Base-by-base conservation (phyloP, 2,113 vertebrate genomes). In the Pseudorasbora parva region DNA sequence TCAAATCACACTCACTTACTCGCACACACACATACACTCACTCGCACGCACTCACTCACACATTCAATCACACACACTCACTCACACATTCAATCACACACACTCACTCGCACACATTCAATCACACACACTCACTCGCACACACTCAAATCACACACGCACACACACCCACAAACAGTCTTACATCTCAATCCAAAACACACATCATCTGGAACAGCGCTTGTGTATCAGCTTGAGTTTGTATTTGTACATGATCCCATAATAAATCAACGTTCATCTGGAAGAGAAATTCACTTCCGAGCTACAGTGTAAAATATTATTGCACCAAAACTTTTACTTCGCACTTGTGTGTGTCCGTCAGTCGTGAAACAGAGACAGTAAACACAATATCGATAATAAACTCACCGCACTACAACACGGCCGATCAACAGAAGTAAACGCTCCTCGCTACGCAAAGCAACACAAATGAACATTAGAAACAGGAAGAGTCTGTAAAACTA, bases 201-300 rank as follows among this genome's bases (percentile, higher is more conserved):
- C 51, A 82, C 60, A 64, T 57, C 14, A 33, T 73, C 30, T 43
- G 71, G 10, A 69, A 78, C 47, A 17, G 8, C 1, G 23, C 41
- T 77, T 72, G 66, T 75, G 78, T n/a, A 51, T 81, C 15, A 81
- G 69, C 62, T 59, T 54, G 14, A 75, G 33, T 78, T 47, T 85
- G 80, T 86, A 75, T 86, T 64, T 60, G 51, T 71, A 57, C 74
- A 66, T 71, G n/a, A 59, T 33, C 71, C 45, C 60, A 41, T 64
- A 27, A 66, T 64, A 27, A 66, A 25, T 41, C 74, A 57, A 11
- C 15, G 4, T 27, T 51, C 51, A 45, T 62, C 41, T 64, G 76
- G 76, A 78, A 78, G 78, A 41, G 15, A 49, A 33, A 64, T 47
- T 15, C 6, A 17, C 59, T 30, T 51, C 59, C 25, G 43, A 49